phyloP scores from a whole-genome alignment of 2,888 invertebrate species.

The Morpho deidamia region DNA sequence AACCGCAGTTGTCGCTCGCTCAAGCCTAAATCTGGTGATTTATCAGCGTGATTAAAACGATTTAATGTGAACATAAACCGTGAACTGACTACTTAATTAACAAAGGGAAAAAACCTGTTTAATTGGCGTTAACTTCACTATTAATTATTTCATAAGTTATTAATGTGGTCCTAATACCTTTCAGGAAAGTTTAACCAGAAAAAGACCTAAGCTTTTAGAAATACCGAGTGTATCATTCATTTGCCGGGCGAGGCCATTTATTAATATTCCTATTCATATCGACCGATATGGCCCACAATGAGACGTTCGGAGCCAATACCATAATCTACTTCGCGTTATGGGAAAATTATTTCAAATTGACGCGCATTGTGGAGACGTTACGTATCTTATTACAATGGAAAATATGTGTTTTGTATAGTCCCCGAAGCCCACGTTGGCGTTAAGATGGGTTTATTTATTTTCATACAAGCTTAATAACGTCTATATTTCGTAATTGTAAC shows the following conservation, averaged over 20 bases:
- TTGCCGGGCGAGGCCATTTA: slow-evolving; percentile 27
- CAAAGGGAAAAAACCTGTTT: not conserved
- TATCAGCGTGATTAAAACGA: slow-evolving; percentile 13
- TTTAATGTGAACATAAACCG: slow-evolving; percentile 8
- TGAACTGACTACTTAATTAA: slow-evolving; percentile 1
- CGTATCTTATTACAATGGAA: slow-evolving; percentile 31
- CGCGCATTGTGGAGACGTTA: slow-evolving; percentile 33
- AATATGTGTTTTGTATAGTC: slow-evolving; percentile 25
- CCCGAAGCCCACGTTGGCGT: slow-evolving; percentile 27
- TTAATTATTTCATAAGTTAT: no score
- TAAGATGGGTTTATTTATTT: slow-evolving; percentile 27
- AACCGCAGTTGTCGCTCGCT: slow-evolving; percentile 8
- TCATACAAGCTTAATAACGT: slow-evolving; percentile 27
- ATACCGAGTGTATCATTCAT: slow-evolving; percentile 21
- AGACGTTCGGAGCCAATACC: slow-evolving; percentile 20
- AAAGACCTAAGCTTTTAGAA: slow-evolving; percentile 11
- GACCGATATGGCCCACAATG: slow-evolving; percentile 26
- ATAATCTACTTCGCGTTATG: slow-evolving; percentile 37
- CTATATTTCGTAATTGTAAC: slow-evolving; percentile 28
- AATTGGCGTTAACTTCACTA: slow-evolving; percentile 1
- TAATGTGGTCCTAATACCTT: no score
- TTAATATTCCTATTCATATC: slow-evolving; percentile 29
- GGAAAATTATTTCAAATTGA: slow-evolving; percentile 58
- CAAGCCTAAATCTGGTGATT: slow-evolving; percentile 17
- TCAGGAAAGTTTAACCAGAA: no score